Evolutionary conservation across 2,888 invertebrate species (phyloP).

Genomic region (Hydropsyche betteni): DNA sequence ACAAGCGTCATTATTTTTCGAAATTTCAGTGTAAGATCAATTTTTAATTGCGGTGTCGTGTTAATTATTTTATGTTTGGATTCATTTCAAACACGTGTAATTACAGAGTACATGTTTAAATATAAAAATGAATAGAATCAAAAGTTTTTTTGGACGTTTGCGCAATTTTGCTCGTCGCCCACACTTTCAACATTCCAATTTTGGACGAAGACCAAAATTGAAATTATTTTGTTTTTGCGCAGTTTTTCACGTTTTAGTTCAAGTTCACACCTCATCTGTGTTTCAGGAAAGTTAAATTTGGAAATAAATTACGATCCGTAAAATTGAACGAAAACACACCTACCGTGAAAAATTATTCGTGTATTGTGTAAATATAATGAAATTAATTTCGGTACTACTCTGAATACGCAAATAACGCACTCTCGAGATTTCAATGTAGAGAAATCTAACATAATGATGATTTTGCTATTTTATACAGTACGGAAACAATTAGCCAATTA

Average conservation of each 20-base stretch:
- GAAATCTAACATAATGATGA: background rate
- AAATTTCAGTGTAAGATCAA: too few species aligned
- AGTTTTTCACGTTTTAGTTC: constrained; percentile 5
- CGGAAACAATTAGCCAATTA: constrained; percentile 11
- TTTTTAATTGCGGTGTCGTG: too few species aligned
- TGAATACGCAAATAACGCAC: background rate
- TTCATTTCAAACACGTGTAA: too few species aligned
- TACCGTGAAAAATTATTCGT: background rate
- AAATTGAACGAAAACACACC: background rate
- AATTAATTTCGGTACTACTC: background rate
- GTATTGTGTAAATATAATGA: background rate
- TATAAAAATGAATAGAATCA: too few species aligned
- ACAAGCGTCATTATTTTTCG: too few species aligned
- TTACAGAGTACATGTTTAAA: too few species aligned
- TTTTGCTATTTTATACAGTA: background rate
- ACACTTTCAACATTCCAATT: constrained; percentile 28
- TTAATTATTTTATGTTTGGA: too few species aligned
- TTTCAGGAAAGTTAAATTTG: too few species aligned
- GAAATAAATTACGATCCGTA: background rate
- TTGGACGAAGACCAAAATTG: constrained; percentile 28
- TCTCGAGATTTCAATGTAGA: background rate
- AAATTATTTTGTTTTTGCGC: constrained; percentile 18
- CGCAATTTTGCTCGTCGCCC: constrained; percentile 13
- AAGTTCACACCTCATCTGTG: too few species aligned
- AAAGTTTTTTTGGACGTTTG: constrained; percentile 5